Base-by-base conservation (phyloP, 2,113 vertebrate species). In the Apodemus speciosus region DNA sequence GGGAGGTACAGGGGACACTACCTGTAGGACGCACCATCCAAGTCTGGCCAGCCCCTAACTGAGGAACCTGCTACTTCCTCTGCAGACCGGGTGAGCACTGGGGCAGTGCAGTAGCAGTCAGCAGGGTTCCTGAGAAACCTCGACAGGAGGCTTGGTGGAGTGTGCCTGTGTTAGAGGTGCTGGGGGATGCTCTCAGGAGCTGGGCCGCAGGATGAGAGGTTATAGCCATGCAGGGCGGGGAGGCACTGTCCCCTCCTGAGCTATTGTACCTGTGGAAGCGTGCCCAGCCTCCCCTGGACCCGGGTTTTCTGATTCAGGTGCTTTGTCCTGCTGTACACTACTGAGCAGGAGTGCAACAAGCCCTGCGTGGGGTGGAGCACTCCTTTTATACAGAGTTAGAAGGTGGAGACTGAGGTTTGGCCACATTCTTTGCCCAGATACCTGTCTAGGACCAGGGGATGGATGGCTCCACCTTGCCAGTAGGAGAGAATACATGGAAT, bases 141-240 rank as follows among this genome's bases (percentile, higher is more conserved):
- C 23, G n/a, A 6, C 38, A 32, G 18, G 7, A 40, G 60, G 60
- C 60, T 64, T 64, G 60, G 27, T 23, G 62, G 80, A 10, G 16
- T 13, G 40, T 32, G 27, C 40, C 60, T 46, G 40, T 32, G 40
- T 20, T 32, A 84, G 58, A 43, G 38, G 25, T 43, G 43, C 38
- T 4, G 0, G 77, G 53, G 51, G 13, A 21, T 25, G 13, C n/a
- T 40, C 38, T 1, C 38, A 40, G 79, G 79, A 60, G 56, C 38
- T 25, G 23, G n/a, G 25, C 40, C 60, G 25, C 62, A 68, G 83
- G 23, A 6, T 27, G 38, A 40, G 35, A 21, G 30, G 72, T 35
- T 64, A 4, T 2, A 32, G 66, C 21, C 23, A 4, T 27, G 14
- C 2, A 7, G 2, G 23, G 15, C 35, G 20, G 4, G 10, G 5